Evolutionary conservation across 2,797 vertebrate species (phyloP).

Genomic region (Pempheris klunzingeri): DNA sequence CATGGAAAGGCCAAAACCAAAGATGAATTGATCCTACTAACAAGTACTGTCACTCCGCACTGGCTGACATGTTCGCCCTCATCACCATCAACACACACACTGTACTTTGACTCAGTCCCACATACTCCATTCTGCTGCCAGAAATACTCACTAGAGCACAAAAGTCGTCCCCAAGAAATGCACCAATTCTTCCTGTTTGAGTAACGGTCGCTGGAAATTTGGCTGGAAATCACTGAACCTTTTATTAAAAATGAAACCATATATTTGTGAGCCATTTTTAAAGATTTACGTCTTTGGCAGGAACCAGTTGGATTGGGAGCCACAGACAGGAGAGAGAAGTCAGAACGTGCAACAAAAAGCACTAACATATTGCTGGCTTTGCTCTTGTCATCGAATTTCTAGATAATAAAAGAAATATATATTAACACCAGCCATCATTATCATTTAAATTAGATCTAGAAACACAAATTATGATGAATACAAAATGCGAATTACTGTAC

Average conservation of each 20-base stretch:
- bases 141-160: background rate
- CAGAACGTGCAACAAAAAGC: background rate
- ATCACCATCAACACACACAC: background rate
- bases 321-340: background rate
- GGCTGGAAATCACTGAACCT: background rate
- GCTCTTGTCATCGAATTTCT: background rate
- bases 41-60: background rate
- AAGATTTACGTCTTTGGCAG: background rate
- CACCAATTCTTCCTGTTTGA: background rate
- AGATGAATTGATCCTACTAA: conserved; percentile 9
- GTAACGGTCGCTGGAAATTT: background rate
- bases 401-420: background rate
- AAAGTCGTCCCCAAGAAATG: background rate
- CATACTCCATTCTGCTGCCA: background rate
- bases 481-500: background rate
- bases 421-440: background rate
- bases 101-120: background rate
- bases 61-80: background rate
- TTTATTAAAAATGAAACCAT: background rate
- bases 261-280: background rate
- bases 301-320: background rate
- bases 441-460: background rate
- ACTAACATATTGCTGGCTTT: background rate
- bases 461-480: background rate
- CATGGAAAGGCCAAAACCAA: background rate